A percentile compares a stretch with the other conserved stretches of the same genome.
These are phyloP conservation scores for Marronus borbonicus DNA, from an alignment of 2,888 invertebrate species.

Conservation along the genomic window DNA sequence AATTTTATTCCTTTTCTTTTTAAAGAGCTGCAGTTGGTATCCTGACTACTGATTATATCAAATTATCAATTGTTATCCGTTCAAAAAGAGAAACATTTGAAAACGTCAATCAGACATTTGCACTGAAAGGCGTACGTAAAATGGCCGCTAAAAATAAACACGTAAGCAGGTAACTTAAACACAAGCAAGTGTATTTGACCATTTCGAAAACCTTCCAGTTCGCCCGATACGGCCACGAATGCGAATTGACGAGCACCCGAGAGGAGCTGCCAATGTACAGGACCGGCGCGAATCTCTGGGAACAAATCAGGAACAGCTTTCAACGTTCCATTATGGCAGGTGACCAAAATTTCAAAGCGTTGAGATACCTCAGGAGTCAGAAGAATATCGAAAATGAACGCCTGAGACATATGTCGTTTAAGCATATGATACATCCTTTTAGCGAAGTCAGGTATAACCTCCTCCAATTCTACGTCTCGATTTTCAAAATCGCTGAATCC, in stretches of 20 bases:
- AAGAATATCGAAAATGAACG: constrained; percentile 66
- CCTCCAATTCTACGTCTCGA: no score
- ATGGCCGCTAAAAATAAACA: neutral
- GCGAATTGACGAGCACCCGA: constrained; percentile 53
- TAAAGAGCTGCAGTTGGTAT: no score
- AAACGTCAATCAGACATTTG: no score
- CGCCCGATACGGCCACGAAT: constrained; percentile 56
- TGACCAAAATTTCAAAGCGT: constrained; percentile 62
- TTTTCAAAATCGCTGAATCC: no score
- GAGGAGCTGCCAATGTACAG: constrained; percentile 53
- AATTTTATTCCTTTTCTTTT: no score
- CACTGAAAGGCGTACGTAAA: neutral
- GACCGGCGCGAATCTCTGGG: constrained; percentile 46
- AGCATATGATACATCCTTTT: constrained; percentile 68
- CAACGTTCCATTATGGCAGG: constrained; percentile 62
- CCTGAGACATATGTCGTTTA: constrained; percentile 64
- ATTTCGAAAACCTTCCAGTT: constrained; percentile 49
- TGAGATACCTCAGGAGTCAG: constrained; percentile 65
- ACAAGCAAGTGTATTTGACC: neutral
- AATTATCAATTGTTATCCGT: no score
- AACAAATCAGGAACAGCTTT: constrained; percentile 49
- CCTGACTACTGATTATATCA: no score
- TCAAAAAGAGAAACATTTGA: no score
- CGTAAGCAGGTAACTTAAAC: neutral
- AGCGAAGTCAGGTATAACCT: constrained; percentile 63